Evolutionary conservation across 1,140 invertebrate genomes (phyloP).

Genomic region (Pseudoatta argentina): DNA sequence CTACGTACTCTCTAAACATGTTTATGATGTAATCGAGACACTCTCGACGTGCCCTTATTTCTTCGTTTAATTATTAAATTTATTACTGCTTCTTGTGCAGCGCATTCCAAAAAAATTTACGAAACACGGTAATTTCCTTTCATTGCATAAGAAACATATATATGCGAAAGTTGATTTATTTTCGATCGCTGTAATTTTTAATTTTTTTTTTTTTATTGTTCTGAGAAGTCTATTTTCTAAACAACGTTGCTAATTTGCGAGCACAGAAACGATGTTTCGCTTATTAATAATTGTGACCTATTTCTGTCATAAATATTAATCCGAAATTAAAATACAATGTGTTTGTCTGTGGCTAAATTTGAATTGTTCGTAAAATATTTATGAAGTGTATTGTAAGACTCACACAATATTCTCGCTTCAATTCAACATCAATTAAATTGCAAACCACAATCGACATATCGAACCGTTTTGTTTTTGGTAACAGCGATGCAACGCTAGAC

Average conservation of each 20-base stretch:
- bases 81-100: slow-evolving; percentile 47
- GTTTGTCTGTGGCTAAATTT: slow-evolving; percentile 1
- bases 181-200: slow-evolving; percentile 18
- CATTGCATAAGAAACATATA: slow-evolving; percentile 52
- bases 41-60: slow-evolving; percentile 8
- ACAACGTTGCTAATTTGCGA: slow-evolving; percentile 13
- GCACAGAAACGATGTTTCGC: background rate
- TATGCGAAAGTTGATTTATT: slow-evolving; percentile 2
- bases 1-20: slow-evolving; percentile 75
- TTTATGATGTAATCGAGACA: slow-evolving; percentile 65
- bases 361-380: slow-evolving; percentile 36
- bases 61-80: slow-evolving; percentile 23
- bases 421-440: slow-evolving; percentile 23
- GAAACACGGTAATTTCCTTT: slow-evolving; percentile 45
- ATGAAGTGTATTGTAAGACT: background rate
- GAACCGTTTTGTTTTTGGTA: slow-evolving; percentile 68
- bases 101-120: slow-evolving; percentile 71
- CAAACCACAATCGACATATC: slow-evolving; percentile 66
- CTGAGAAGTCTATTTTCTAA: background rate
- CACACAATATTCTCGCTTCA: background rate
- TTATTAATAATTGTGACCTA: slow-evolving; percentile 1
- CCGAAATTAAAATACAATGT: background rate
- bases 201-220: slow-evolving; percentile 3
- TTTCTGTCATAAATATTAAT: slow-evolving; percentile 20
- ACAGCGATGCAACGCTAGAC: slow-evolving; percentile 80